Evolutionary conservation across 2,113 vertebrate genomes (phyloP), one percentile per base, ranked within the genome.

Genomic region (Alligator sinensis): DNA sequence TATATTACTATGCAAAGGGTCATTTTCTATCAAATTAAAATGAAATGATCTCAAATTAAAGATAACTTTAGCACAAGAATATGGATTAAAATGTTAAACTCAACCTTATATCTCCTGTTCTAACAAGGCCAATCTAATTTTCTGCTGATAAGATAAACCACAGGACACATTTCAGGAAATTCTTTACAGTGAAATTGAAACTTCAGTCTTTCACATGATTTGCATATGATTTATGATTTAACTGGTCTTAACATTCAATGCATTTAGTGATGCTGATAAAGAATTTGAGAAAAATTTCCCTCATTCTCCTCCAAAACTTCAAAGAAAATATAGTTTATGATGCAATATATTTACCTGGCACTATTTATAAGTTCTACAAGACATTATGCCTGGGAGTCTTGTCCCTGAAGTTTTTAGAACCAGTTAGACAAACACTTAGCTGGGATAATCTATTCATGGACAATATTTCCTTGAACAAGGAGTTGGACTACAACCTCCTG

Each of bases 21-120:
- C 82, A 95, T 95, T 92, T 94, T 79, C 38, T 11, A 59, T 80
- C 90, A 95, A 95, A 90, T 93, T 78, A 93, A 92, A 86, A 85
- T 28, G 34, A 13, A 3, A 70, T 22, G 55, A 77, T 96, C 68
- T 55, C 30, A 66, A 92, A 87, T 82, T 82, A 90, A 27, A 87
- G 7, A 12, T 7, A 87, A 7, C 83, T 34, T 96, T 92, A 80
- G 61, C 55, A 54, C 75, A 62, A 64, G 62, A 92, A 89, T 88
- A 80, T 58, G 81, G 68, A 95, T 93, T 34, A 91, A 92, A 95
- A 60, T 84, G 8, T 18, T 83, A 91, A 93, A 86, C 15, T 25
- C 21, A 66, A 55, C 3, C 3, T 61, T 19, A 78, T 76, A 77
- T 92, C 54, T 84, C 84, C 86, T 93, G 88, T 75, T 21, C 54